Percentiles rank a stretch among this genome's conserved stretches.
These are phyloP conservation scores for Sternotherus odoratus DNA, from an alignment of 2,797 vertebrate species.

Conservation along the genomic window DNA sequence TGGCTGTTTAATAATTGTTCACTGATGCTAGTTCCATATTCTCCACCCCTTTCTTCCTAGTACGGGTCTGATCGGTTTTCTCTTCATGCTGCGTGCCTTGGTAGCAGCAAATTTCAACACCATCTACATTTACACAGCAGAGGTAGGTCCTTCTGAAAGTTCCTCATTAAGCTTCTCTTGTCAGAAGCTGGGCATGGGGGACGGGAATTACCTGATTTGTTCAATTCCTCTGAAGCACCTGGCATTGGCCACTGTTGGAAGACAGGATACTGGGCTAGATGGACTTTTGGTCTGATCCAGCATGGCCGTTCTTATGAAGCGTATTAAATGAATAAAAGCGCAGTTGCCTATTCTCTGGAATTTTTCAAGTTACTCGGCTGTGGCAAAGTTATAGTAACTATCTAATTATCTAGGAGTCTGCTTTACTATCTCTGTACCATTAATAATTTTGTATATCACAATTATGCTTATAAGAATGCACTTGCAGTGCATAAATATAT, in stretches of 20 bases:
- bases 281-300: too few species aligned
- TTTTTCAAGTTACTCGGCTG: background rate
- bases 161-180: accelerated
- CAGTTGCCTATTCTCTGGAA: background rate
- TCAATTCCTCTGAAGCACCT: too few species aligned
- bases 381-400: background rate
- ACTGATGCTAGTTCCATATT: background rate
- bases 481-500: background rate
- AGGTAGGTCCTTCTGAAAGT: constrained; percentile 81
- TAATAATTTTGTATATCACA: background rate
- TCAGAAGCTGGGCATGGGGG: too few species aligned
- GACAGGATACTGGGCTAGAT: too few species aligned
- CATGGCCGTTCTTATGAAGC: background rate
- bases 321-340: background rate
- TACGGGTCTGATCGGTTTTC: constrained; percentile 85
- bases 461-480: background rate
- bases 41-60: constrained; percentile 68
- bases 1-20: background rate
- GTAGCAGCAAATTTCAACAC: constrained; percentile 96
- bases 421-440: background rate
- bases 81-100: constrained; percentile 91
- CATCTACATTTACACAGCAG: constrained; percentile 96
- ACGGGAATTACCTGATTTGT: too few species aligned
- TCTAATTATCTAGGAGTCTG: background rate
- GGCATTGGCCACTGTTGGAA: too few species aligned